Base-by-base conservation (phyloP, 1,140 invertebrate species). In the Lepidostoma basale region DNA sequence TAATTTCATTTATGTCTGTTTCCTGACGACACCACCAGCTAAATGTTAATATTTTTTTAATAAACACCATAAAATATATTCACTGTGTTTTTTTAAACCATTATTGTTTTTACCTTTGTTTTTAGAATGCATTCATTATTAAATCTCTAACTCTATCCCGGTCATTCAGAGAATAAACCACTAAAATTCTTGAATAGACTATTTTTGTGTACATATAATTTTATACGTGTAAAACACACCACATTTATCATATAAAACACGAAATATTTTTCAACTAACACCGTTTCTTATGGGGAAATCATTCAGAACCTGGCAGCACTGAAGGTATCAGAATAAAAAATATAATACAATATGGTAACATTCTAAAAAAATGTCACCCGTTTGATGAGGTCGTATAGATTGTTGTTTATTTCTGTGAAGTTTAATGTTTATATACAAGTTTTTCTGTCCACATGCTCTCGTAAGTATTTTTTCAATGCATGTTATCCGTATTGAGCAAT, bases 321-420 rank as follows among this genome's bases (percentile, higher is more conserved):
- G 3, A n/a, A 36, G n/a, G n/a, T n/a, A 36, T 36, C n/a, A 8
- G n/a, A 36, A 36, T 8, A 36, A 36, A 36, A 36, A 36, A 36
- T n/a, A n/a, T n/a, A n/a, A n/a, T n/a, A n/a, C n/a, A n/a, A 33
- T 6, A 44, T 18, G 16, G 5, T 16, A 18, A 33, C 30, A 33
- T 33, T 33, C 22, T n/a, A n/a, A n/a, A 64, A 64, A 64, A 28
- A 67, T 67, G 64, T 67, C 64, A 67, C 54, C 54, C 64, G 40
- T 67, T 47, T 66, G 49, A 26, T 59, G 30, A 42, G 22, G 14
- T 66, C 52, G 64, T 23, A 26, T 30, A 14, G 49, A 66, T 66
- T 60, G 40, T 59, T 59, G 64, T 67, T 66, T 67, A 45, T 67
- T 67, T 67, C 49, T 66, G 44, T 20, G n/a, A 45, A 44, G 10